Evolutionary conservation across 92 coral and sea anemone genomes (phyloP).

Genomic region (Phenganax marumi): DNA sequence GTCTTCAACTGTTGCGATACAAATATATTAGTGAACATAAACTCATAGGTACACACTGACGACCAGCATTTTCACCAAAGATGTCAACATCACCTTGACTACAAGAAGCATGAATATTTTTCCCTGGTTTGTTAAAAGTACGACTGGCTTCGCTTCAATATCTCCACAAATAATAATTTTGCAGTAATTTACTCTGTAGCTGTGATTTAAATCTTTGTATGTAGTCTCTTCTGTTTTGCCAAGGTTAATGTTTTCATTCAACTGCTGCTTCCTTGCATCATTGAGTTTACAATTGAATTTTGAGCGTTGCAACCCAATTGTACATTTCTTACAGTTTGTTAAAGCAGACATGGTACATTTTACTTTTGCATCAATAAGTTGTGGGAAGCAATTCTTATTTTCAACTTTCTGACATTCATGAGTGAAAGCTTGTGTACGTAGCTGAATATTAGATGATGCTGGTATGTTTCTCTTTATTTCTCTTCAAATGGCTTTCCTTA

Average conservation of each 20-base stretch:
- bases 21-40: slow-evolving; percentile 11
- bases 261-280: neutral
- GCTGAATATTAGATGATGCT: neutral
- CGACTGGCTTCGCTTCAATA: slow-evolving; percentile 52
- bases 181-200: slow-evolving; percentile 44
- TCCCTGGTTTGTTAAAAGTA: slow-evolving; percentile 21
- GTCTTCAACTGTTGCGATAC: neutral
- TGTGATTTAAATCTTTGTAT: too few species aligned
- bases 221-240: neutral
- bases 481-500: slow-evolving; percentile 1
- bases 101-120: slow-evolving; percentile 17
- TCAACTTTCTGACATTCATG: neutral
- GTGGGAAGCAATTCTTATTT: neutral
- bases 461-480: neutral
- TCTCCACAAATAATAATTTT: slow-evolving; percentile 45
- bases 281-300: too few species aligned
- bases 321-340: too few species aligned
- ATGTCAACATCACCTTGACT: slow-evolving; percentile 16
- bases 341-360: neutral
- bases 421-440: neutral
- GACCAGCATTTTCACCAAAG: slow-evolving; percentile 21
- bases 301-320: neutral
- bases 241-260: neutral
- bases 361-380: neutral
- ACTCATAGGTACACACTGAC: too few species aligned